Base-by-base conservation (phyloP, 1,140 invertebrate species). In the Musca domestica region DNA sequence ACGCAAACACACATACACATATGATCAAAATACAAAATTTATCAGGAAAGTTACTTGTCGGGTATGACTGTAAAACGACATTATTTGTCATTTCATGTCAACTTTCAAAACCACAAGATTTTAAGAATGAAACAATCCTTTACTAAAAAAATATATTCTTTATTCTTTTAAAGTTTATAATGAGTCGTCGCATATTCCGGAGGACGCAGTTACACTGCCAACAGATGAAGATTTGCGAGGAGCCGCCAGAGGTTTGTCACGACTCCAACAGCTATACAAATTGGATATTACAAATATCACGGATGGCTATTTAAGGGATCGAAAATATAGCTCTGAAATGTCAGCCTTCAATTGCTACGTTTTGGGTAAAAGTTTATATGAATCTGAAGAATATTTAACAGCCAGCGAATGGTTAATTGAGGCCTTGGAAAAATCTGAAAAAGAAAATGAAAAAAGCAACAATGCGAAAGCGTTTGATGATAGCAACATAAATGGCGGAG, bases 391-490 rank as follows among this genome's bases (percentile, higher is more conserved):
- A 81, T 94, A 91, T 80, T 92, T 93, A 71, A 95, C 96, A 76
- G 94, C 95, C 0, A 87, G 92, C 0, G 82, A 94, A 47, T 99
- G 96, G 97, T 95, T 98, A 91, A 86, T 90, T 58, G 92, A 96
- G 82, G 92, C 96, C 1, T 84, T 95, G 66, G 72, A 66, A 12
- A 41, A 7, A 30, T 14, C 34, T 41, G 22, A 34, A 17, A 15
- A 63, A 10, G 41, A 67, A 30, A 25, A n/a, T 23, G 15, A 23
- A 25, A 19, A 9, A 63, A 49, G 7, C 61, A 51, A 12, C 15
- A 20, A 1, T 12, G 23, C 67, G 6, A 64, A 10, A 54, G 7
- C 34, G 6, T 46, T n/a, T n/a, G n/a, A n/a, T n/a, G n/a, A n/a
- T n/a, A n/a, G n/a, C n/a, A n/a, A n/a, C n/a, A n/a, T n/a, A n/a